Percentiles rank a stretch among this genome's conserved stretches.
Conservation (phyloP, 2,113 vertebrate species). For the Cheirogaleus medius region DNA sequence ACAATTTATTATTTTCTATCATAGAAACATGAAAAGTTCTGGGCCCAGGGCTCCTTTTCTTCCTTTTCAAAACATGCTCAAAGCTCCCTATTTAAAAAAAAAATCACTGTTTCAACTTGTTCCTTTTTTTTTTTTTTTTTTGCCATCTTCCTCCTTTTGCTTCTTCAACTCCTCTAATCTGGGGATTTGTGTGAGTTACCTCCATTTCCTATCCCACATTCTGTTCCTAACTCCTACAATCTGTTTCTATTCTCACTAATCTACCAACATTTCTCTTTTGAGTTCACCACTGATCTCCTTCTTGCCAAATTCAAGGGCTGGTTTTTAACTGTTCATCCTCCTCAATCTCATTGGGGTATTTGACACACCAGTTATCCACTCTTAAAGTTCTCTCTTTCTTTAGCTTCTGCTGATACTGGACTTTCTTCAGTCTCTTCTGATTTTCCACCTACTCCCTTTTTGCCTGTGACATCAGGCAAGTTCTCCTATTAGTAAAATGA, state of each 20-base stretch:
- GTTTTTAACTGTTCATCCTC: background rate
- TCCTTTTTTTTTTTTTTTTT: background rate
- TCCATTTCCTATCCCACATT: background rate
- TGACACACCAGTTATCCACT: background rate
- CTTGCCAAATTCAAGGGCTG: background rate
- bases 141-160: background rate
- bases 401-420: background rate
- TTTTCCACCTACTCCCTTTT: background rate
- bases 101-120: background rate
- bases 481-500: background rate
- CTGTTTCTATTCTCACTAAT: background rate
- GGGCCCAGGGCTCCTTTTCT: background rate
- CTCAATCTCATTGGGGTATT: background rate
- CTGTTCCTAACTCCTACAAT: background rate
- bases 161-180: background rate
- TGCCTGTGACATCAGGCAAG: background rate
- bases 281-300: background rate
- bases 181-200: background rate
- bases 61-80: constrained; percentile 20
- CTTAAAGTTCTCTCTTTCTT: background rate
- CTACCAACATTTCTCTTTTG: background rate
- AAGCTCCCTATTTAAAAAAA: background rate
- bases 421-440: background rate
- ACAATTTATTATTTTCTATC: background rate
- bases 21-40: background rate